Conservation (phyloP, 2,888 invertebrate species). For the Corythucha ciliata region DNA sequence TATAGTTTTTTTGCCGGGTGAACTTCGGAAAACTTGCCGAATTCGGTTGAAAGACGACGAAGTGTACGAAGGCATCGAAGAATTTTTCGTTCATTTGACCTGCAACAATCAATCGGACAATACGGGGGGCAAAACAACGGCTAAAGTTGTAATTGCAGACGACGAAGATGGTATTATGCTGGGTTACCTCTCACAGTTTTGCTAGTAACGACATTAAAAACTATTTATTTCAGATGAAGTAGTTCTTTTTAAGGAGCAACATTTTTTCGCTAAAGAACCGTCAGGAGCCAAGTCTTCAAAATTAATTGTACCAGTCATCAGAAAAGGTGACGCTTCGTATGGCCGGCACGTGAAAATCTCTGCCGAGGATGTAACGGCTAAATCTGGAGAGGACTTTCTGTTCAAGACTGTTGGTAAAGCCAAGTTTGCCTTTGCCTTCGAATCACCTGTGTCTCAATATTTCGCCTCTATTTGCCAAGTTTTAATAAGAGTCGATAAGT, state of each 20-base stretch:
- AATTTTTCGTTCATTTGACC: constrained; percentile 20
- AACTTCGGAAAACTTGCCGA: constrained; percentile 20
- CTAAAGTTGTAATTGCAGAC: constrained; percentile 19
- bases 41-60: constrained; percentile 21
- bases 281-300: constrained; percentile 5
- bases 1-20: constrained; percentile 21
- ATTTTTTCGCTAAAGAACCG: constrained; percentile 25
- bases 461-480: neutral
- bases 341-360: constrained; percentile 10
- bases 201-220: neutral
- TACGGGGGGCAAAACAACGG: constrained; percentile 18
- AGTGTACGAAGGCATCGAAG: constrained; percentile 17
- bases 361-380: constrained; percentile 21
- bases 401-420: constrained; percentile 16
- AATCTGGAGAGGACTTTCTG: constrained; percentile 20
- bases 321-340: constrained; percentile 20
- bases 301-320: constrained; percentile 16
- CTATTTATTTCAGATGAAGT: constrained; percentile 18
- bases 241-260: constrained; percentile 20
- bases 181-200: too few species aligned
- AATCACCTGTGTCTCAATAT: too few species aligned
- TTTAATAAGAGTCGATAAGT: too few species aligned
- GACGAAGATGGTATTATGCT: constrained; percentile 25
- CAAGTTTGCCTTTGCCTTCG: constrained; percentile 1
- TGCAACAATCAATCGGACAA: constrained; percentile 8